These are phyloP conservation scores for Aphidius gifuensis DNA, from an alignment of 1,140 invertebrate species.

Conservation along the genomic window DNA sequence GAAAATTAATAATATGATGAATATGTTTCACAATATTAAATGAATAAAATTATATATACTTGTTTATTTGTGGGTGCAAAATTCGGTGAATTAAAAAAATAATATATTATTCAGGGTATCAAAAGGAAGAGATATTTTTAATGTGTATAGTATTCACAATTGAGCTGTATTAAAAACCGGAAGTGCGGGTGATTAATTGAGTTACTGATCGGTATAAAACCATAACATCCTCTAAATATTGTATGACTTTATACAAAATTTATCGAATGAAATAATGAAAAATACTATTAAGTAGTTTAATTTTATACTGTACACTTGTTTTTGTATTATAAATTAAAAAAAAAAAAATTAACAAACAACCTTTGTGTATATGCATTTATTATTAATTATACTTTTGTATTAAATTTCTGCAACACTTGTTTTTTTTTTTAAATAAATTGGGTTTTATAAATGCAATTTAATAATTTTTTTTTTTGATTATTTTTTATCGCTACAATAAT, in stretches of 20 bases:
- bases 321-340: not conserved
- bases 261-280: not conserved
- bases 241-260: not conserved
- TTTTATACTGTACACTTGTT: not conserved
- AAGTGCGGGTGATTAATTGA: constrained; percentile 14
- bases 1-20: too few relatives aligned
- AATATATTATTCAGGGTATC: not conserved
- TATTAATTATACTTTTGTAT: too few relatives aligned
- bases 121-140: too few relatives aligned
- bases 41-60: not conserved
- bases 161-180: not conserved
- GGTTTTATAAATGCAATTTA: too few relatives aligned
- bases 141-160: not conserved
- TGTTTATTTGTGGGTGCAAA: not conserved
- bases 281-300: not conserved
- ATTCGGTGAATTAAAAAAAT: too few relatives aligned
- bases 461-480: too few relatives aligned
- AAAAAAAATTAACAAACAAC: not conserved
- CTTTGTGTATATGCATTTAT: too few relatives aligned
- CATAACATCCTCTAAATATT: not conserved
- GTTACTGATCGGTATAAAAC: constrained; percentile 6
- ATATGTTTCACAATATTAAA: not conserved
- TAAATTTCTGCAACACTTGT: too few relatives aligned
- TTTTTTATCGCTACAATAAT: too few relatives aligned
- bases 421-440: too few relatives aligned